Base-by-base conservation (phyloP, 2,888 invertebrate genomes). In the Drosophila niveifrons region DNA sequence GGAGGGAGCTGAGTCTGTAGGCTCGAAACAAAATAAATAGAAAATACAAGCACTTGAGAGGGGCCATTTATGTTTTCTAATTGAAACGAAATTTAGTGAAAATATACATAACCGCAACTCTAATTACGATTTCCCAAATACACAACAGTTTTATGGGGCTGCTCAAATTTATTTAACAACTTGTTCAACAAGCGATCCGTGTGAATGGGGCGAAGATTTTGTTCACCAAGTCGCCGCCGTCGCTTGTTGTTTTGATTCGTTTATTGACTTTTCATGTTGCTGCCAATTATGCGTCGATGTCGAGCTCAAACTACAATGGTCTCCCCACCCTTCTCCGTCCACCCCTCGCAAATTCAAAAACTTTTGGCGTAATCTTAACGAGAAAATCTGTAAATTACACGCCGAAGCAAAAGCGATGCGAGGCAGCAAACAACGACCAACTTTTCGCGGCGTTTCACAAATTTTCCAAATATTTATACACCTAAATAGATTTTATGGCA, bases 401-500 rank as follows among this genome's bases (percentile, higher is more conserved):
- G 78, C 78, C 75, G 36, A n/a, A 13, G 46, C 48, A 36, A 36
- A 36, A 6, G 29, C 31, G 44, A 17, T 39, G 13, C 13, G 31
- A 31, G 10, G 31, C 9, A 36, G 36, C 46, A 18, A 29, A 31
- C 15, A 53, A 72, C 68, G 77, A 66, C 69, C 56, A 76, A 76
- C 73, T 76, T 76, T 76, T 77, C 63, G 39, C 43, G 66, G 64
- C 57, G 66, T 48, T 56, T 56, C 68, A 59, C 72, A 79, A 84
- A 82, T 80, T 80, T 78, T 64, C 79, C 73, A 83, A 88, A 88
- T 85, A 85, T 85, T 85, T 85, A 85, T 85, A 74, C 77, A 85
- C 82, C 88, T 88, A 85, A 85, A 85, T 85, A 88, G 85, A 85
- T 85, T 85, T 85, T 66, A 88, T 86, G 88, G 81, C 85, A 83